Evolutionary conservation across 2,113 vertebrate genomes (phyloP).

Genomic region (Benitochromis conjunctus): DNA sequence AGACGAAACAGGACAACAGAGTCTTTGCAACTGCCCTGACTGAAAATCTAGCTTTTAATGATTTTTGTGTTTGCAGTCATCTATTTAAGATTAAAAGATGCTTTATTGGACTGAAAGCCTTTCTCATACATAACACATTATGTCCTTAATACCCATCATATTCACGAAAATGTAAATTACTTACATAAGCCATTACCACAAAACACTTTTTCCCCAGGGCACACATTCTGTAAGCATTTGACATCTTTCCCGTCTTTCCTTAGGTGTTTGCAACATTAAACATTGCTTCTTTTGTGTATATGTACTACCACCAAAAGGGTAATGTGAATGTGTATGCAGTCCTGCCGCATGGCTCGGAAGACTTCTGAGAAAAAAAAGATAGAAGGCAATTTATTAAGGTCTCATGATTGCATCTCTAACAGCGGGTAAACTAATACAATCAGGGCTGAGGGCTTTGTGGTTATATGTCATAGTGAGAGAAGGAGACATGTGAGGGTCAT

Average conservation of each 20-base stretch:
- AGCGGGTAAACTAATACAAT: conserved; percentile 39
- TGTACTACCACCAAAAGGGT: neutral
- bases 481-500: conserved; percentile 61
- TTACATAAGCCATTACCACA: neutral
- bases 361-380: conserved; percentile 1
- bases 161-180: neutral
- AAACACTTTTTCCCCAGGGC: neutral
- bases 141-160: neutral
- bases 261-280: neutral
- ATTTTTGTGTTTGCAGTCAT: neutral
- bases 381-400: conserved; percentile 31
- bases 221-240: neutral
- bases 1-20: neutral
- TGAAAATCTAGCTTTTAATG: neutral
- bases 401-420: conserved; percentile 47
- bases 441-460: conserved; percentile 24
- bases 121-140: neutral
- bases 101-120: neutral
- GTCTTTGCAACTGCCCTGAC: neutral
- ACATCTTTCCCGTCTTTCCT: neutral
- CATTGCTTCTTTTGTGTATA: neutral
- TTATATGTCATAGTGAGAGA: conserved; percentile 26
- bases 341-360: neutral
- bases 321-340: neutral
- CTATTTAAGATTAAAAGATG: neutral